A percentile compares a stretch with the other conserved stretches of the same genome.
These are phyloP conservation scores for Cepaea nemoralis DNA, from an alignment of 1,140 invertebrate genomes.

Conservation along the genomic window DNA sequence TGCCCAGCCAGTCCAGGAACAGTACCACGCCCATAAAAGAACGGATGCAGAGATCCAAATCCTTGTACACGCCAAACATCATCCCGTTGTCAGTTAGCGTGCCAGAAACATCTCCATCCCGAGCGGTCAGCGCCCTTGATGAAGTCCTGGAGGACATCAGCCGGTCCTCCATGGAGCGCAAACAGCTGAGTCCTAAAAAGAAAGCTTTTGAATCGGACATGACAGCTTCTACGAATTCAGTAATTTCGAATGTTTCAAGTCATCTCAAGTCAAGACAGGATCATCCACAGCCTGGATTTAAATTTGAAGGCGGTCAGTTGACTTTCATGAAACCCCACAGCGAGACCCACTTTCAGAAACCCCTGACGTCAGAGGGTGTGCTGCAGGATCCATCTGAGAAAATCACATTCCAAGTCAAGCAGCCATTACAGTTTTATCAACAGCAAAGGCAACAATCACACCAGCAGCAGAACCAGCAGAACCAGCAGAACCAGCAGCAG, in stretches of 20 bases:
- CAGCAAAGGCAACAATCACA: constrained; percentile 12
- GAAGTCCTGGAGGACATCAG: constrained; percentile 65
- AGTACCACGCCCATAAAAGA: constrained; percentile 34
- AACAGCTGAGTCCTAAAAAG: constrained; percentile 58
- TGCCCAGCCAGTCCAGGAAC: constrained; percentile 45
- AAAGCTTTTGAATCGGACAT: constrained; percentile 44
- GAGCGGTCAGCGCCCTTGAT: constrained; percentile 60
- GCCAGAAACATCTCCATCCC: constrained; percentile 36
- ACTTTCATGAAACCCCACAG: not conserved
- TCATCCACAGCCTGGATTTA: not conserved
- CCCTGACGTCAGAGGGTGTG: not conserved
- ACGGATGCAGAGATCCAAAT: constrained; percentile 48
- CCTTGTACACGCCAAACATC: constrained; percentile 59
- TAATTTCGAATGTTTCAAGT: constrained; percentile 28
- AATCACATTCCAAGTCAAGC: constrained; percentile 36
- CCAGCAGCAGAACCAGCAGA: constrained; percentile 37
- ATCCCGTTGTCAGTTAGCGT: constrained; percentile 60
- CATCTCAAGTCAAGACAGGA: constrained; percentile 18
- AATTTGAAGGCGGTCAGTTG: constrained; percentile 20
- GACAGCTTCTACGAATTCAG: constrained; percentile 26
- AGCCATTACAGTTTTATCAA: constrained; percentile 49
- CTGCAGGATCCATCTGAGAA: constrained; percentile 7
- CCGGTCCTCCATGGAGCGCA: constrained; percentile 58
- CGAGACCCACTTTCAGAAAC: constrained; percentile 6
- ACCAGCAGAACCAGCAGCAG: constrained; percentile 23